phyloP scores from a whole-genome alignment of 1,140 invertebrate species.

The Phymorhynchus buccinoides region DNA sequence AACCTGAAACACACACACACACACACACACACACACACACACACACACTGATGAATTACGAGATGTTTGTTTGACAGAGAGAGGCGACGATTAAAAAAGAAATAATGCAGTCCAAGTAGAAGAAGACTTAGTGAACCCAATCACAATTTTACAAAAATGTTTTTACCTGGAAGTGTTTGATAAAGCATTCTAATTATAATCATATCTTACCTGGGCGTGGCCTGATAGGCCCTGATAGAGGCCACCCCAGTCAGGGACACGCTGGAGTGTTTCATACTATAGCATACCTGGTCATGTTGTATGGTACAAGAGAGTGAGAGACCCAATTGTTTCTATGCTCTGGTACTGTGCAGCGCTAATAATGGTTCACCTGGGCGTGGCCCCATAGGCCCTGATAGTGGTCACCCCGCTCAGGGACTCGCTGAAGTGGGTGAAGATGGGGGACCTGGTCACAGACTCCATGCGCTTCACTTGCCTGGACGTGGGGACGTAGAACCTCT shows the following conservation, averaged over 20 bases:
- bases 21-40: slow-evolving; percentile 2
- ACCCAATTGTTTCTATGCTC: no score
- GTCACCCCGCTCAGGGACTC: slow-evolving; percentile 75
- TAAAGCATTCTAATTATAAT: no score
- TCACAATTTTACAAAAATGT: no score
- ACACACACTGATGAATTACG: not conserved
- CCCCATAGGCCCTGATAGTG: slow-evolving; percentile 68
- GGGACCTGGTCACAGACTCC: slow-evolving; percentile 75
- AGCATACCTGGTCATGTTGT: slow-evolving; percentile 75
- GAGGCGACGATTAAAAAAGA: no score
- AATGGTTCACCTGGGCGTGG: slow-evolving; percentile 45
- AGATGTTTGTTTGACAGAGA: no score
- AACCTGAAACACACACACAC: slow-evolving; percentile 70
- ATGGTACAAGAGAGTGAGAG: no score
- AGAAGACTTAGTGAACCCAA: no score
- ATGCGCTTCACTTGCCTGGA: slow-evolving; percentile 76
- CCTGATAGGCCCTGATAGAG: slow-evolving; percentile 68
- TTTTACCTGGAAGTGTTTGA: no score
- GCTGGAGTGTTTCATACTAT: slow-evolving; percentile 77
- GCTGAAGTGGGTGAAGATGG: slow-evolving; percentile 77
- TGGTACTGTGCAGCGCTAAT: no score
- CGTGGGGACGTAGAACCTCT: slow-evolving; percentile 75
- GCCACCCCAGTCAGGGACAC: slow-evolving; percentile 76
- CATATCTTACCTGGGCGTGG: slow-evolving; percentile 46
- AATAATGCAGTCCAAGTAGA: no score